Base-by-base conservation (phyloP, 2,888 invertebrate species). In the Arge pagana region DNA sequence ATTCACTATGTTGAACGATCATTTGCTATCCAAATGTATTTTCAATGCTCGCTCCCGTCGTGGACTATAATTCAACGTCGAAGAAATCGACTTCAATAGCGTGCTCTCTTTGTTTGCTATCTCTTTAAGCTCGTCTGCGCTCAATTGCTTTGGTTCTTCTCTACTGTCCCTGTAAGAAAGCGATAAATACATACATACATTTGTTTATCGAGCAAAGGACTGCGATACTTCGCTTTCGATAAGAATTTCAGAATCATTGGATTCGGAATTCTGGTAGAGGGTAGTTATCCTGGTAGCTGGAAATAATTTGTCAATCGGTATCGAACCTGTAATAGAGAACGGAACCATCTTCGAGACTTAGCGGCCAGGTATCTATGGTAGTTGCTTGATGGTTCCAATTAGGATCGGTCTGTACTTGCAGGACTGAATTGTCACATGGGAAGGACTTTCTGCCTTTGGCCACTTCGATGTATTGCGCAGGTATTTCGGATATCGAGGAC, bases 21-120 rank as follows among this genome's bases (percentile, higher is more conserved):
- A 71, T 70, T 69, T 67, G 40, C 79, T 75, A 65, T 87, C 86
- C 62, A 87, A 77, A 73, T 88, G 86, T 62, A 90, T 90, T 78
- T 87, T 88, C 43, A 89, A 78, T 23, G 86, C 87, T 64, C 82
- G 80, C 72, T 89, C 89, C 64, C 84, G 83, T 40, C 88, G 80
- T 30, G 85, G 85, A 52, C 85, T 85, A 65, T 81, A 82, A 36
- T 77, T 70, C 18, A 73, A 71, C 53, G 77, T 76, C 48, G 78
- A 70, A 40, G 50, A 42, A 18, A 36, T 24, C 8, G 50, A 42
- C 50, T 35, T 42, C 26, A 51, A 18, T 13, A 42, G 50, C 8
- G 42, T 24, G 19, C 82, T 84, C 68, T 87, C 86, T 68, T 80
- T 83, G 56, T 79, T 79, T 61, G 77, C 78, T 36, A 88, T 74